These are phyloP conservation scores for Pangasius djambal DNA, from an alignment of 2,797 vertebrate species.

Conservation along the genomic window DNA sequence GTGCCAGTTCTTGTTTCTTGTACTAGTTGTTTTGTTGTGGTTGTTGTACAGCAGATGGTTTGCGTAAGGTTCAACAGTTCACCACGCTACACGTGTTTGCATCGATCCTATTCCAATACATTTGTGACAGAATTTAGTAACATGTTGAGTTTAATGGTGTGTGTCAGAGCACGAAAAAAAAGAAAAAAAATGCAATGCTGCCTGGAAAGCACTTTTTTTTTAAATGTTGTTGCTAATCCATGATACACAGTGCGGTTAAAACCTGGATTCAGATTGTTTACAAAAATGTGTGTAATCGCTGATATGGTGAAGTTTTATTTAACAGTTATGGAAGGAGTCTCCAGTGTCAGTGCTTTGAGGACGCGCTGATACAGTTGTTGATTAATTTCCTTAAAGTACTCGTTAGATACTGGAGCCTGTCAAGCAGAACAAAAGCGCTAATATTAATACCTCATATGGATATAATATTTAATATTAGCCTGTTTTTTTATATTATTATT, in stretches of 20 bases:
- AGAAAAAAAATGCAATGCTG: too few species aligned
- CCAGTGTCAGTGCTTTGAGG: not conserved
- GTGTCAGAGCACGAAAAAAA: not conserved
- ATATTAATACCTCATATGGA: not conserved
- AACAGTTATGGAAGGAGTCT: not conserved
- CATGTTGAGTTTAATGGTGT: conserved; percentile 7
- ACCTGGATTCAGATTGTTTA: not conserved
- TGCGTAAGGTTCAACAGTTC: not conserved
- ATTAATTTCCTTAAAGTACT: not conserved
- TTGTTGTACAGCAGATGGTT: conserved; percentile 6
- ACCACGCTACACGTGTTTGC: not conserved
- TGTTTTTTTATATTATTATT: not conserved
- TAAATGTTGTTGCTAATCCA: not conserved
- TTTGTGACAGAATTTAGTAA: not conserved
- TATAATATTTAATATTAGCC: not conserved
- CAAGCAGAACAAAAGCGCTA: not conserved
- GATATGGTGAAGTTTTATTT: not conserved
- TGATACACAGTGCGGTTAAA: not conserved
- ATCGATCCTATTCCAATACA: not conserved
- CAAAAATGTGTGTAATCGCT: not conserved
- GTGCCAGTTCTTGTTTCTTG: not conserved
- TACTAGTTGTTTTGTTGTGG: not conserved
- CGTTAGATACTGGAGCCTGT: not conserved
- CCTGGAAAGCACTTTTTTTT: not conserved
- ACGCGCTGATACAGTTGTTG: not conserved